Conservation (phyloP, 2,113 vertebrate genomes). For the Cepphus grylle region DNA sequence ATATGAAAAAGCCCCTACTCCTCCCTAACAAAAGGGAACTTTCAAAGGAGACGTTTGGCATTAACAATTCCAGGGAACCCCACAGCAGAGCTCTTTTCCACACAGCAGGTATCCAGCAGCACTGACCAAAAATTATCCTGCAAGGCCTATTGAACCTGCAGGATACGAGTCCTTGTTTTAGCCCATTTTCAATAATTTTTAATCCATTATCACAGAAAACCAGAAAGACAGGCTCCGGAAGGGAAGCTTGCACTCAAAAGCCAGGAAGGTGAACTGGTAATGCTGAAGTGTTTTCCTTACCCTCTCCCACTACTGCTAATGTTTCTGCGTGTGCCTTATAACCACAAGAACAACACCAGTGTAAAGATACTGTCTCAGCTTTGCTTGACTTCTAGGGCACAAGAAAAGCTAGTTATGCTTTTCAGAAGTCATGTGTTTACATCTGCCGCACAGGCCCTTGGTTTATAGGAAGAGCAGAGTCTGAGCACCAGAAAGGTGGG, state of each 20-base stretch:
- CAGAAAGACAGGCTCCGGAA: background rate
- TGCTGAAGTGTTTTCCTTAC: background rate
- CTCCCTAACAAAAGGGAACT: background rate
- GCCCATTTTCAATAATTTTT: background rate
- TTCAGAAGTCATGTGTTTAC: background rate
- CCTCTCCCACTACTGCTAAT: fast-evolving
- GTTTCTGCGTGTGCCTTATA: background rate
- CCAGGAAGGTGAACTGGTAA: background rate
- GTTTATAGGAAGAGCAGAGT: background rate
- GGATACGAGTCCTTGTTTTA: background rate
- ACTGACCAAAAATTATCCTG: background rate
- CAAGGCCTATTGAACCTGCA: background rate
- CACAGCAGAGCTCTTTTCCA: background rate
- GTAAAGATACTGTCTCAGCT: background rate
- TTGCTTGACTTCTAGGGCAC: background rate
- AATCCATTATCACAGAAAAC: background rate
- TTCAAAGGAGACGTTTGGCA: constrained; percentile 2
- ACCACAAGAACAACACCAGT: background rate
- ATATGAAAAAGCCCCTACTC: background rate
- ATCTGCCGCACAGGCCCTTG: background rate
- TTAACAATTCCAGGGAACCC: constrained; percentile 19
- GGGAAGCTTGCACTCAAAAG: background rate
- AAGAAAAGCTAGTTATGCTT: background rate
- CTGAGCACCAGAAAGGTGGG: background rate
- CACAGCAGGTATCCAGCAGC: background rate